Conservation (phyloP, 2,797 vertebrate species). For the Telmatherina bonti region DNA sequence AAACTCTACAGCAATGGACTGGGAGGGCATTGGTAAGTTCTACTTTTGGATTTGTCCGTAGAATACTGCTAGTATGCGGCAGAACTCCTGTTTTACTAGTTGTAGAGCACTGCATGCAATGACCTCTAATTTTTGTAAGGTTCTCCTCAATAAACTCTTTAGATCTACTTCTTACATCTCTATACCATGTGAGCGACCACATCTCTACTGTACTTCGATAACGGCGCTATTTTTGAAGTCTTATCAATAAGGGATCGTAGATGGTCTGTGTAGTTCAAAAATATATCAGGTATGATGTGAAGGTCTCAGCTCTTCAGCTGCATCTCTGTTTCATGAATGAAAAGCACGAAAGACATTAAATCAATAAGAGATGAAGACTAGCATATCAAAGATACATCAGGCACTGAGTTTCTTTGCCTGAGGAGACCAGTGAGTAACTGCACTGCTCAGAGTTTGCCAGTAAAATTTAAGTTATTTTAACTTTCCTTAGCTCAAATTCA, state of each 20-base stretch:
- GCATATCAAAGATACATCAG: conserved; percentile 19
- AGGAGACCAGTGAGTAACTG: not conserved
- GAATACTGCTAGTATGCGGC: not conserved
- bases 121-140: conserved; percentile 7
- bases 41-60: not conserved
- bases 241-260: conserved; percentile 58
- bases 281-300: conserved; percentile 31
- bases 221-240: conserved; percentile 28
- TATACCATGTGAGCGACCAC: conserved; percentile 3
- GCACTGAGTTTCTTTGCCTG: conserved; percentile 10
- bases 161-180: conserved; percentile 14
- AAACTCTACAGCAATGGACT: conserved; percentile 73
- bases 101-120: not conserved
- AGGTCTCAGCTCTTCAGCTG: conserved; percentile 14
- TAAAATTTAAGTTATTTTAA: conserved; percentile 5
- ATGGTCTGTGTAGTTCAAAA: conserved; percentile 46
- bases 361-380: conserved; percentile 44
- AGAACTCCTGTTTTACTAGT: not conserved
- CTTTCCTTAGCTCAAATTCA: conserved; percentile 13
- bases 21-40: conserved; percentile 69
- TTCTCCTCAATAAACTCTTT: not conserved
- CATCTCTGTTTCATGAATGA: conserved; percentile 31
- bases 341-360: conserved; percentile 29
- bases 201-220: conserved; percentile 15
- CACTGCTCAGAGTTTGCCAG: not conserved